Evolutionary conservation across 2,113 vertebrate genomes (phyloP).

Genomic region (Salvelinus namaycush): DNA sequence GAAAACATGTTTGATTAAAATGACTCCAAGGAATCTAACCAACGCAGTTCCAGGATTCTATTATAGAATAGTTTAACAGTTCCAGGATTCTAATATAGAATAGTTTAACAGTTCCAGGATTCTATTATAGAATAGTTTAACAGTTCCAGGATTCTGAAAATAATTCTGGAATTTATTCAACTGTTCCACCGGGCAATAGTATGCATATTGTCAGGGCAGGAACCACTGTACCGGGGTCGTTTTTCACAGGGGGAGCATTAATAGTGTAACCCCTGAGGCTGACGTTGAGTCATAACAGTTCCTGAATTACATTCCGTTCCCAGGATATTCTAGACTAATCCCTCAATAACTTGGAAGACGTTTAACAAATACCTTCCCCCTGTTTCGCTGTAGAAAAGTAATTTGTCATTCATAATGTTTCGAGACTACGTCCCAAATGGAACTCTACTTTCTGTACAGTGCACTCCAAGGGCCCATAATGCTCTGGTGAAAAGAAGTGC

Average conservation of each 20-base stretch:
- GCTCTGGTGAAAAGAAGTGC: too few species aligned
- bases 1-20: too few species aligned
- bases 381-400: constrained; percentile 31
- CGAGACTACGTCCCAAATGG: too few species aligned
- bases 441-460: not conserved
- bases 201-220: constrained; percentile 60
- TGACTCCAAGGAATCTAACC: constrained; percentile 28
- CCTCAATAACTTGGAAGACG: constrained; percentile 37
- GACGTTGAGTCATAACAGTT: constrained; percentile 52
- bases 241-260: constrained; percentile 54
- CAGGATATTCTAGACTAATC: constrained; percentile 58
- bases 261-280: constrained; percentile 52
- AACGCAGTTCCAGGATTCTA: constrained; percentile 14
- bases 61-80: too few species aligned
- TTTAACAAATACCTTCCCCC: constrained; percentile 22
- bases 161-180: constrained; percentile 63
- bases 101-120: constrained; percentile 1
- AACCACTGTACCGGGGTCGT: constrained; percentile 44
- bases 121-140: constrained; percentile 6
- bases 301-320: constrained; percentile 57
- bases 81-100: too few species aligned
- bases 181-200: constrained; percentile 48
- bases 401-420: constrained; percentile 56
- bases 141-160: constrained; percentile 40
- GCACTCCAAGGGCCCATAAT: not conserved